These are phyloP conservation scores for Helleia helle DNA, from an alignment of 2,888 invertebrate species.

Conservation along the genomic window DNA sequence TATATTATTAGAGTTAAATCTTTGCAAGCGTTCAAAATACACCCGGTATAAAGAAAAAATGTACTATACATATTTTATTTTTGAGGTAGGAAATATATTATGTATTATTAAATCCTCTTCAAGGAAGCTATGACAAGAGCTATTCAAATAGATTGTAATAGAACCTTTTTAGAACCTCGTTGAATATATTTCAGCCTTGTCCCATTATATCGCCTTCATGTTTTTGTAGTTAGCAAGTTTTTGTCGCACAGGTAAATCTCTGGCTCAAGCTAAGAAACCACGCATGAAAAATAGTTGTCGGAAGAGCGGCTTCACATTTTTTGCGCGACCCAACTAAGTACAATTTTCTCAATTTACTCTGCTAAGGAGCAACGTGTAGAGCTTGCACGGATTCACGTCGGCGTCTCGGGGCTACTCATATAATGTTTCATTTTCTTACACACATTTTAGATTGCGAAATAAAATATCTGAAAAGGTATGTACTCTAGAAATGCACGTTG, in stretches of 20 bases:
- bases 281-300: slow-evolving; percentile 59
- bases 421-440: background rate
- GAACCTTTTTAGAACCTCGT: too few species aligned
- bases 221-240: slow-evolving; percentile 1
- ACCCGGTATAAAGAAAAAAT: too few species aligned
- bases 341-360: slow-evolving; percentile 46
- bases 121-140: too few species aligned
- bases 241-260: slow-evolving; percentile 37
- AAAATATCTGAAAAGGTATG: background rate
- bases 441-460: background rate
- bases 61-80: too few species aligned
- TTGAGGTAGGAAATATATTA: too few species aligned
- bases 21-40: too few species aligned
- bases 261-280: slow-evolving; percentile 46
- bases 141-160: too few species aligned
- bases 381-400: slow-evolving; percentile 10
- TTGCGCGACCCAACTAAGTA: slow-evolving; percentile 35
- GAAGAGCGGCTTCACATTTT: slow-evolving; percentile 41
- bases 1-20: too few species aligned
- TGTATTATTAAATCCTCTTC: too few species aligned
- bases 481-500: too few species aligned
- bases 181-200: background rate
- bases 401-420: slow-evolving; percentile 6
- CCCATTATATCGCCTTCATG: background rate
- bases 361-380: slow-evolving; percentile 18